A percentile compares a stretch with the other conserved stretches of the same genome.
phyloP scores from a whole-genome alignment of 2,797 vertebrate species.

The Hippoglossus hippoglossus region DNA sequence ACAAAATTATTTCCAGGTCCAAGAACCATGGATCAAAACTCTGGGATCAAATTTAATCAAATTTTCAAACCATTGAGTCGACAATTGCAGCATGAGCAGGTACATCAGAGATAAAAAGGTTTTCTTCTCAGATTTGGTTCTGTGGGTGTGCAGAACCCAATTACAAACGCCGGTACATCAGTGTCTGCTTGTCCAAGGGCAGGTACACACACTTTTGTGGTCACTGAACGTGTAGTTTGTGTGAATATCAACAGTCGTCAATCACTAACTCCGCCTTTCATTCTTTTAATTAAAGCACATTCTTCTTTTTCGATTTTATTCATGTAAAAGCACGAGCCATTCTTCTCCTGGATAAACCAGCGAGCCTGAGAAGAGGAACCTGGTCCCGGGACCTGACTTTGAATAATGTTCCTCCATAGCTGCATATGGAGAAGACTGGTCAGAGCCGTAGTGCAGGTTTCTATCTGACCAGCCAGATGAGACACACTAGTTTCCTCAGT shows the following conservation, averaged over 20 bases:
- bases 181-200: too few relatives aligned
- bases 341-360: slow-evolving; percentile 42
- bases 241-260: too few relatives aligned
- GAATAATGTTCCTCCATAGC: slow-evolving; percentile 65
- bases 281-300: neutral
- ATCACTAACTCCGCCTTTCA: too few relatives aligned
- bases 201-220: too few relatives aligned
- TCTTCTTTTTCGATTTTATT: neutral
- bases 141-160: neutral
- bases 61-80: too few relatives aligned
- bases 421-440: slow-evolving; percentile 62
- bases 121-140: neutral
- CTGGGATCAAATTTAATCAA: slow-evolving; percentile 15
- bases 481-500: slow-evolving; percentile 60
- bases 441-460: slow-evolving; percentile 58
- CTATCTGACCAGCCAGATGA: slow-evolving; percentile 68
- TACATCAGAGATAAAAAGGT: too few relatives aligned
- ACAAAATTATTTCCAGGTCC: slow-evolving; percentile 2
- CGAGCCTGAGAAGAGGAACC: slow-evolving; percentile 15
- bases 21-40: neutral
- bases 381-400: slow-evolving; percentile 55
- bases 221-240: too few relatives aligned
- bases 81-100: too few relatives aligned
- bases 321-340: slow-evolving; percentile 36
- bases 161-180: too few relatives aligned